A percentile compares a stretch with the other conserved stretches of the same genome.
phyloP scores from a whole-genome alignment of 1,140 invertebrate genomes.

The Drosophila oshimai region DNA sequence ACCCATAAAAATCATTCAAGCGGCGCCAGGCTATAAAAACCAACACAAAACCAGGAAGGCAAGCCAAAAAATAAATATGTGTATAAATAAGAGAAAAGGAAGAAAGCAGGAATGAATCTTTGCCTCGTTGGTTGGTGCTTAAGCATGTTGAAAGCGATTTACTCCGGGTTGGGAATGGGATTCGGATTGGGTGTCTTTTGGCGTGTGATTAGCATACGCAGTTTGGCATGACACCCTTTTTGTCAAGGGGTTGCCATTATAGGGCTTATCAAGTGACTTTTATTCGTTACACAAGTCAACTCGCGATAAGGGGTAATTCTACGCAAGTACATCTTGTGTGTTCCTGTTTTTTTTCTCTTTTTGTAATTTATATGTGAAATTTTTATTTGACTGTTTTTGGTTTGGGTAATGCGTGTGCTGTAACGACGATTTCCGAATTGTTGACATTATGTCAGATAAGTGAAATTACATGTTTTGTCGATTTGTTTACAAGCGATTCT shows the following conservation, averaged over 20 bases:
- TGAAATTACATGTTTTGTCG: constrained; percentile 74
- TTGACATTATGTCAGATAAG: constrained; percentile 79
- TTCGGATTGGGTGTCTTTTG: constrained; percentile 32
- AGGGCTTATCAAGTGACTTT: constrained; percentile 73
- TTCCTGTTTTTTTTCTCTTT: constrained; percentile 30
- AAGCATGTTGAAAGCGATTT: constrained; percentile 64
- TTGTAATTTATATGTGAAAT: constrained; percentile 72
- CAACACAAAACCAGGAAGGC: constrained; percentile 60
- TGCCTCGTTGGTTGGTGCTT: constrained; percentile 66
- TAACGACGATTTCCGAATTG: constrained; percentile 49
- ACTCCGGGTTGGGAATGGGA: neutral
- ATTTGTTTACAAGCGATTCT: constrained; percentile 51
- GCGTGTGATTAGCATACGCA: constrained; percentile 76
- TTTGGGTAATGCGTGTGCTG: constrained; percentile 37
- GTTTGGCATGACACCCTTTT: constrained; percentile 67
- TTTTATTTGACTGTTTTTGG: constrained; percentile 24
- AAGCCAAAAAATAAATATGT: constrained; percentile 33
- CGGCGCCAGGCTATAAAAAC: constrained; percentile 76
- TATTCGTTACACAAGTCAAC: constrained; percentile 76
- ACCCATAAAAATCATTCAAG: constrained; percentile 76
- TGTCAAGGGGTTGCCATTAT: constrained; percentile 61
- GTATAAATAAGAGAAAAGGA: constrained; percentile 14
- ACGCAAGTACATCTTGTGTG: neutral
- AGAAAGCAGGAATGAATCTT: constrained; percentile 51
- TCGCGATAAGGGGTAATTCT: constrained; percentile 60